These are phyloP conservation scores for Oreortyx pictus DNA, from an alignment of 2,797 vertebrate genomes.

Conservation along the genomic window DNA sequence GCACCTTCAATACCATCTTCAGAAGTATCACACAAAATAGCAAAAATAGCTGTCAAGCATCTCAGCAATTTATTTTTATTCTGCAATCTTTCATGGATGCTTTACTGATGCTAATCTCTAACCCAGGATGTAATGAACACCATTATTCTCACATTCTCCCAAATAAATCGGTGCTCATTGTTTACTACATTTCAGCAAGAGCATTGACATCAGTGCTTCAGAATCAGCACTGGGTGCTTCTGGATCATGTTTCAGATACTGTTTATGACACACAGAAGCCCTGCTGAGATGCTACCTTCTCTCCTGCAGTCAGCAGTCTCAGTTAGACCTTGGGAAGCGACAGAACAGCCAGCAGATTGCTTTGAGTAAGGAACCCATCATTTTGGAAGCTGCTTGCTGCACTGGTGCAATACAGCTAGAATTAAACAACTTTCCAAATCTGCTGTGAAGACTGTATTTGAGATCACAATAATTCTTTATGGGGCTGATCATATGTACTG, in stretches of 20 bases:
- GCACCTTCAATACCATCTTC: not conserved
- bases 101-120: not conserved
- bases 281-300: not conserved
- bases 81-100: not conserved
- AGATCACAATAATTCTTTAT: not conserved
- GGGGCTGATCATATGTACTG: not conserved
- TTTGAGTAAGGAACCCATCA: not conserved
- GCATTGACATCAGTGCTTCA: not conserved
- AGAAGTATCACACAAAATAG: not conserved
- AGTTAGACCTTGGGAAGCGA: not conserved
- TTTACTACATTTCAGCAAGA: not conserved
- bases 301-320: not conserved
- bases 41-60: not conserved
- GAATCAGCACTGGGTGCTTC: not conserved
- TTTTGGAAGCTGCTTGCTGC: not conserved
- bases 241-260: too few relatives aligned
- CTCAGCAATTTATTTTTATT: not conserved
- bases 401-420: not conserved
- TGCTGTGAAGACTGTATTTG: not conserved
- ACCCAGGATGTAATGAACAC: not conserved
- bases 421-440: not conserved
- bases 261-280: not conserved
- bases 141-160: not conserved
- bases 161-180: not conserved
- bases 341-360: not conserved